Evolutionary conservation across 2,113 vertebrate genomes (phyloP).

Genomic region (Octodon degus): DNA sequence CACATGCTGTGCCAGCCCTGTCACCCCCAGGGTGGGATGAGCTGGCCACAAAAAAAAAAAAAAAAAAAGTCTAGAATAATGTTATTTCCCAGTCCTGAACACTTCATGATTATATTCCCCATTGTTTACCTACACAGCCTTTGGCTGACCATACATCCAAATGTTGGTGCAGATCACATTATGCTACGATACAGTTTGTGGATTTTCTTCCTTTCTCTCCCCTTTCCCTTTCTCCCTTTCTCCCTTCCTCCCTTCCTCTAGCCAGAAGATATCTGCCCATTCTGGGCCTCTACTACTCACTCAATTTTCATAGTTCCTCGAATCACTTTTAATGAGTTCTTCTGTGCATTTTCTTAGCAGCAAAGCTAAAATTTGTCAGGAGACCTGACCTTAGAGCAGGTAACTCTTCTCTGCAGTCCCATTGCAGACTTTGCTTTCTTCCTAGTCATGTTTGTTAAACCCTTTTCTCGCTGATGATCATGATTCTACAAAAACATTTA

Average conservation of each 20-base stretch:
- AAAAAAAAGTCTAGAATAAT: background rate
- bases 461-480: background rate
- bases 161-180: background rate
- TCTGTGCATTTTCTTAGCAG: background rate
- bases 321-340: background rate
- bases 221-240: no score
- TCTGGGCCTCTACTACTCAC: background rate
- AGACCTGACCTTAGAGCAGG: background rate
- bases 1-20: no score
- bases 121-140: background rate
- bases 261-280: background rate
- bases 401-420: background rate
- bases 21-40: no score
- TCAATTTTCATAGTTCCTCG: background rate
- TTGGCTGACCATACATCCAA: background rate
- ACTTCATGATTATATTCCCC: background rate
- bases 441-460: background rate
- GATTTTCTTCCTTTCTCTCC: background rate
- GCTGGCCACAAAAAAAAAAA: background rate
- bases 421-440: background rate
- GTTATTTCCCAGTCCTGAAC: background rate
- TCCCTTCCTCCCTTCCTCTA: background rate
- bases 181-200: background rate
- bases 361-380: background rate
- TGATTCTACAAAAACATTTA: background rate